Evolutionary conservation across 2,113 vertebrate species (phyloP).

Genomic region (Gyps fulvus): DNA sequence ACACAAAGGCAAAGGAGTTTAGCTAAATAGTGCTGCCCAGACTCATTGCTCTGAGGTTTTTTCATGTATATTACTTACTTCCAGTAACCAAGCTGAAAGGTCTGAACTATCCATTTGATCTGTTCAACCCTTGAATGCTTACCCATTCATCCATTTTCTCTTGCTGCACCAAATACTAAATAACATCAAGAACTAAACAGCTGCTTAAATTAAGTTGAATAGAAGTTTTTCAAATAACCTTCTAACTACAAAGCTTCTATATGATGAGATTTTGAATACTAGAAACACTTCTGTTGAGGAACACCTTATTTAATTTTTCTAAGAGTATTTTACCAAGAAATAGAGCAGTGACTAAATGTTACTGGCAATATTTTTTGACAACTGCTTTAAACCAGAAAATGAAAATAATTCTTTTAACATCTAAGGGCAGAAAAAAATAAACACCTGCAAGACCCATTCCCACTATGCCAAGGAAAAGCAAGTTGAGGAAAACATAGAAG

Average conservation of each 20-base stretch:
- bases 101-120: neutral
- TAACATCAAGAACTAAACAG: neutral
- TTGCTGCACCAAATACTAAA: neutral
- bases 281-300: neutral
- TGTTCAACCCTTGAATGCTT: neutral
- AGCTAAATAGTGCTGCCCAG: neutral
- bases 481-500: neutral
- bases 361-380: neutral
- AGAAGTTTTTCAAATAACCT: neutral
- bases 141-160: neutral
- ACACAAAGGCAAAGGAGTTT: neutral
- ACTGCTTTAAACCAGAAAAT: neutral
- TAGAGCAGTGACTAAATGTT: neutral
- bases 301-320: neutral
- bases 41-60: neutral
- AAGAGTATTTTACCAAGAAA: neutral
- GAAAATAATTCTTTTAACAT: neutral
- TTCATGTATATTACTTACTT: neutral
- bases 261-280: neutral
- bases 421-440: neutral
- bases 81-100: neutral
- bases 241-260: neutral
- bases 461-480: neutral
- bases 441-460: neutral
- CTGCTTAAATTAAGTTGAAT: neutral